phyloP scores from a whole-genome alignment of 2,113 vertebrate genomes.

The Natator depressus region DNA sequence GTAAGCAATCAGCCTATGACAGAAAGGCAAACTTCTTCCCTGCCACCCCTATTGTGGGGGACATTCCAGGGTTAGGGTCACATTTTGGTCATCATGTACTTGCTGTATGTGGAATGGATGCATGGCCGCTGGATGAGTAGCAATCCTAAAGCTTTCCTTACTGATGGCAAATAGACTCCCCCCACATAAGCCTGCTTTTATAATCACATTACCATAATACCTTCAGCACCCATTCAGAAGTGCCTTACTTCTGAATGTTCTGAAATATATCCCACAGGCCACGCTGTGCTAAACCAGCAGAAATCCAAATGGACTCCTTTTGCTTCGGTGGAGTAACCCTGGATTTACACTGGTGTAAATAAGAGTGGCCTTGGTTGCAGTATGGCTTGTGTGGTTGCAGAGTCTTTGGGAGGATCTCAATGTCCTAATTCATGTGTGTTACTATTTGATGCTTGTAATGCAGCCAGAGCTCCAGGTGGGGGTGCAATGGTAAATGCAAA shows the following conservation, averaged over 20 bases:
- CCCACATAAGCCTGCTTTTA: background rate
- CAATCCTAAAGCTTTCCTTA: too few relatives aligned
- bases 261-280: background rate
- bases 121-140: background rate
- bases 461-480: background rate
- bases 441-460: background rate
- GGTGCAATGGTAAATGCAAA: background rate
- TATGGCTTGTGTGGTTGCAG: too few relatives aligned
- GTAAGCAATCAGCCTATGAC: constrained; percentile 88
- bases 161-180: background rate
- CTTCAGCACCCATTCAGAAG: background rate
- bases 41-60: constrained; percentile 75
- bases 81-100: constrained; percentile 74
- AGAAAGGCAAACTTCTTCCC: constrained; percentile 76
- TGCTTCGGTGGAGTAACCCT: background rate
- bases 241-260: background rate
- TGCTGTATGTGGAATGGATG: background rate
- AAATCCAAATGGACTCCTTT: background rate
- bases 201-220: background rate
- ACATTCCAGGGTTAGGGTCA: constrained; percentile 86
- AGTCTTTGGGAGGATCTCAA: background rate
- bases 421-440: background rate
- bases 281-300: background rate
- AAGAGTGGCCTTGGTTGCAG: background rate
- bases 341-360: background rate